phyloP scores from a whole-genome alignment of 2,888 invertebrate genomes.

The Carcina quercana region DNA sequence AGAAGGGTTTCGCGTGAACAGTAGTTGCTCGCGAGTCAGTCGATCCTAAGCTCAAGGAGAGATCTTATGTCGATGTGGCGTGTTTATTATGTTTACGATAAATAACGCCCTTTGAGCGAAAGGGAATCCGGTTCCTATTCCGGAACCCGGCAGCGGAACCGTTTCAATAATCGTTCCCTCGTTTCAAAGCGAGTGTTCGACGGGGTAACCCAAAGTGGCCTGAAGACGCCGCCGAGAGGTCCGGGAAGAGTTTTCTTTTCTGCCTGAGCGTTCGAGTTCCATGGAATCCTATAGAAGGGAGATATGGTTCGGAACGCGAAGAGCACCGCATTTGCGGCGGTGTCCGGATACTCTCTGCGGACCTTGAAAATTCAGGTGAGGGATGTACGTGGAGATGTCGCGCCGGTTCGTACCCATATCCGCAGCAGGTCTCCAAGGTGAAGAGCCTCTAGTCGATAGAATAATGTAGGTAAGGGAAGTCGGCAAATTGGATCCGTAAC shows the following conservation, averaged over 20 bases:
- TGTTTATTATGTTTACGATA: conserved; percentile 25
- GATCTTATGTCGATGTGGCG: conserved; percentile 55
- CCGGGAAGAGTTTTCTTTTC: conserved; percentile 59
- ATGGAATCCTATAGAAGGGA: conserved; percentile 65
- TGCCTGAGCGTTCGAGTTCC: conserved; percentile 67
- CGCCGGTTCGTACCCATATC: conserved; percentile 78
- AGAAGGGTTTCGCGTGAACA: conserved; percentile 66
- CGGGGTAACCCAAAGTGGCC: conserved; percentile 62
- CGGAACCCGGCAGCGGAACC: conserved; percentile 75
- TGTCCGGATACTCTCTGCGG: conserved; percentile 42
- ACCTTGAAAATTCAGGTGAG: conserved; percentile 47
- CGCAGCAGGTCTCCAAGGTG: conserved; percentile 85
- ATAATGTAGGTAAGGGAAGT: conserved; percentile 81
- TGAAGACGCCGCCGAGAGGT: conserved; percentile 73
- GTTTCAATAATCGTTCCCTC: conserved; percentile 54
- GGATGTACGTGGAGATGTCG: conserved; percentile 42
- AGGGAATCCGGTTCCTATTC: conserved; percentile 73
- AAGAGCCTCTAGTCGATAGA: conserved; percentile 77
- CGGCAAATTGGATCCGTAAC: conserved; percentile 79
- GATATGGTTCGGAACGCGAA: conserved; percentile 62
- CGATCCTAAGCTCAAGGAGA: conserved; percentile 74
- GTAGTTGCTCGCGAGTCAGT: conserved; percentile 74
- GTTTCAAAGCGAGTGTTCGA: conserved; percentile 28
- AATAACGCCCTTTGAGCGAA: conserved; percentile 62
- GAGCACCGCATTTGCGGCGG: conserved; percentile 33